Evolutionary conservation across 2,888 invertebrate genomes (phyloP).

Genomic region (Synanthedon vespiformis): DNA sequence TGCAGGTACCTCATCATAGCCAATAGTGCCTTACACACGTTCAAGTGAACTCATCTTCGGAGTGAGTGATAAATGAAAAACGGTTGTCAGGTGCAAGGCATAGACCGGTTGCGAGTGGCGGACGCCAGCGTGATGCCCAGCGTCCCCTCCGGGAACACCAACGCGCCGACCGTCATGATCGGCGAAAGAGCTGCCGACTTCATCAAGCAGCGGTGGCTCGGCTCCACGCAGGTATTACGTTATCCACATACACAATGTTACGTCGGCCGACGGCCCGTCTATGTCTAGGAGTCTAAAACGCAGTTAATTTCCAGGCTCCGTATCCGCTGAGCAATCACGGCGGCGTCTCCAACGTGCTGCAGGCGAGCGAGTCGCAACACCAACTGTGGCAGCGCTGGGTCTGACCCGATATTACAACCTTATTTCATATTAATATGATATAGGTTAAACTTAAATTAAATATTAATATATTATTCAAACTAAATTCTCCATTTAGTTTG

Average conservation of each 20-base stretch:
- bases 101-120: conserved; percentile 75
- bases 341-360: conserved; percentile 46
- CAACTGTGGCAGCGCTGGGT: conserved; percentile 39
- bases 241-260: not conserved
- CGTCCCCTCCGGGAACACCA: conserved; percentile 75
- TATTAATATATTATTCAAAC: no score
- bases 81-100: conserved; percentile 67
- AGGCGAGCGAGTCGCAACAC: conserved; percentile 36
- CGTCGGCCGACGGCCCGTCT: no score
- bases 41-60: no score
- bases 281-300: no score
- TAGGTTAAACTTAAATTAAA: no score
- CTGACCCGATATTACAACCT: conserved; percentile 11
- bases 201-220: conserved; percentile 73
- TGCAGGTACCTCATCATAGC: conserved; percentile 45
- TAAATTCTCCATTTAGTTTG: no score
- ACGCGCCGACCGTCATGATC: conserved; percentile 78
- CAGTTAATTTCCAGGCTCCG: conserved; percentile 21
- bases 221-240: conserved; percentile 24
- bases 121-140: conserved; percentile 79
- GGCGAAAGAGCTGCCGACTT: conserved; percentile 76
- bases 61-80: no score
- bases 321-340: conserved; percentile 29
- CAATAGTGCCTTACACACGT: no score
- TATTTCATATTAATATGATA: not conserved